Evolutionary conservation across 1,140 invertebrate species (phyloP), one percentile per base, ranked within the genome.

Genomic region (Gonatopus flavifemur): DNA sequence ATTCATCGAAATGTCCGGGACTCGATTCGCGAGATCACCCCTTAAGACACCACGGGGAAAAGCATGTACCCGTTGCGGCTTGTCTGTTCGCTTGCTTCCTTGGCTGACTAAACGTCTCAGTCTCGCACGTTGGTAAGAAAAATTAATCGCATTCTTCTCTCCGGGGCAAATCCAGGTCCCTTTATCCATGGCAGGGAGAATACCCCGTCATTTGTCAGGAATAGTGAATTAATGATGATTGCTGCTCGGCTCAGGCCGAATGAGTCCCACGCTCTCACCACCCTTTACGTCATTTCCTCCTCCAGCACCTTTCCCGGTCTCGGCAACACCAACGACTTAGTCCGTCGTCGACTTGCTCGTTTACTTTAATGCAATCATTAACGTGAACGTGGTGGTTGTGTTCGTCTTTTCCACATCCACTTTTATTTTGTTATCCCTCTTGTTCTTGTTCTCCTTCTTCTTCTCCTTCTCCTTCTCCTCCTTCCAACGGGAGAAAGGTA

Each of bases 161-260:
- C n/a, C n/a, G n/a, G 51, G 48, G 55, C 55, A 72, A 74, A 71
- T 68, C 67, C 67, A 58, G 51, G 66, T 53, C 55, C 59, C 64
- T 70, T 74, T 71, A 74, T 69, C 67, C 67, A 43, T 69, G 62
- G 62, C 64, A 66, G 62, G 43, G 59, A 54, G 59, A 72, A 70
- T 72, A 68, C 64, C 64, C 64, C 37, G 59, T 69, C 69, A 56
- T 74, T 74, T 74, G 69, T 72, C 71, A 67, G 61, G 65, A 68
- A 70, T 69, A 62, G 67, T 65, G 64, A 72, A 74, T 74, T 74
- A 72, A 72, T 70, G 71, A 74, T 72, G 69, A 74, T 72, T 70
- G 64, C 65, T 62, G 49, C 54, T 59, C 39, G 66, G 55, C 49
- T 64, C 55, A 49, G 49, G 55, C 52, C 58, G 57, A 67, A 62